phyloP scores from a whole-genome alignment of 2,797 vertebrate genomes.

The Enteromius trimaculatus region DNA sequence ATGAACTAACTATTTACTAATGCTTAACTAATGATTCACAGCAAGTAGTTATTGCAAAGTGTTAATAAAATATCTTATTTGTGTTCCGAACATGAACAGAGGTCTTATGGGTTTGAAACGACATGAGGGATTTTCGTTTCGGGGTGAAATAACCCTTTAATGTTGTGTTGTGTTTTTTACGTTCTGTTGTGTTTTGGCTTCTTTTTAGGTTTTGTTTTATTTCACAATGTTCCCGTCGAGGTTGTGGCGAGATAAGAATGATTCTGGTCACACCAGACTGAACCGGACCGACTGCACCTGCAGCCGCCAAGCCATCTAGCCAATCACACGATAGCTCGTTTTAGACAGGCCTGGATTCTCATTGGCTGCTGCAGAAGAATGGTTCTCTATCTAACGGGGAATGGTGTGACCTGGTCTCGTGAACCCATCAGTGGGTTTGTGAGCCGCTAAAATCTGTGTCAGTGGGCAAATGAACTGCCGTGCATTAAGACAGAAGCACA shows the following conservation, averaged over 20 bases:
- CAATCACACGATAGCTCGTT: slow-evolving; percentile 46
- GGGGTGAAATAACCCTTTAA: no score
- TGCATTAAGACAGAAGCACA: slow-evolving; percentile 42
- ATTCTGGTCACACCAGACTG: slow-evolving; percentile 38
- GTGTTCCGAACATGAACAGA: no score
- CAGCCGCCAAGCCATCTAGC: slow-evolving; percentile 41
- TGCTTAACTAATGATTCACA: no score
- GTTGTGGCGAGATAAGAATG: slow-evolving; percentile 87
- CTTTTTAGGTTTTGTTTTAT: slow-evolving; percentile 98
- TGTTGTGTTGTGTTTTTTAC: slow-evolving; percentile 86
- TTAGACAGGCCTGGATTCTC: slow-evolving; percentile 31
- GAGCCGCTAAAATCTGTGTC: slow-evolving; percentile 54
- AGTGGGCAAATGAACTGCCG: slow-evolving; percentile 48
- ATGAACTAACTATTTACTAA: no score
- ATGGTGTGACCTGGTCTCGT: slow-evolving; percentile 20
- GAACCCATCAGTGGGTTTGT: slow-evolving; percentile 31
- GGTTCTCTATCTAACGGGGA: slow-evolving; percentile 19
- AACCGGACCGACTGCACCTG: slow-evolving; percentile 49
- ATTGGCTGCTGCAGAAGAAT: slow-evolving; percentile 13
- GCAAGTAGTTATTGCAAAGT: no score
- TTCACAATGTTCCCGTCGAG: slow-evolving; percentile 97
- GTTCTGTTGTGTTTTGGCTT: slow-evolving; percentile 74
- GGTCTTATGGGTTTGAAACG: no score
- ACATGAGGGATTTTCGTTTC: no score
- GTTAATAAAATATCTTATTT: no score